Conservation (phyloP, 2,888 invertebrate genomes). For the Matsumyia berberina region DNA sequence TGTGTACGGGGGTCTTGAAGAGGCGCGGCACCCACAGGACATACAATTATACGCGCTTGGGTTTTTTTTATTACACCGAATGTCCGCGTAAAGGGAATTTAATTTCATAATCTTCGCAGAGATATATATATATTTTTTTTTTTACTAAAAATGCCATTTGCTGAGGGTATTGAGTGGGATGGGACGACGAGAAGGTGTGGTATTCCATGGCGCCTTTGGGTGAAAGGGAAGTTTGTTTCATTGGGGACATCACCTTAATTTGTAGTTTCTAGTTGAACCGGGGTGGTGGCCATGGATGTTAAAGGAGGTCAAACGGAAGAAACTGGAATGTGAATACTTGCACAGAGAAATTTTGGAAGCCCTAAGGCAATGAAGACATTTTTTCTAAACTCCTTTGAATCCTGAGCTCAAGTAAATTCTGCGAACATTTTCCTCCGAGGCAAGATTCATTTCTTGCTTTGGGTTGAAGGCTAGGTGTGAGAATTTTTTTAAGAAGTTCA, state of each 20-base stretch:
- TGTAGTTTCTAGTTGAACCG: not conserved
- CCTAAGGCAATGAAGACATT: no score
- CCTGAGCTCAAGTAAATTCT: no score
- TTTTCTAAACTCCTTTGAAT: no score
- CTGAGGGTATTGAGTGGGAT: not conserved
- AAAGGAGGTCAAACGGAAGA: constrained; percentile 23
- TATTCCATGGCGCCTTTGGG: no score
- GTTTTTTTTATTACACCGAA: constrained; percentile 26
- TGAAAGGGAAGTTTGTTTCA: not conserved
- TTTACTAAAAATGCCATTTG: not conserved
- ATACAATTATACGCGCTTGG: constrained; percentile 3
- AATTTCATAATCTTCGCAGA: constrained; percentile 38
- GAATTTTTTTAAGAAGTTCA: no score
- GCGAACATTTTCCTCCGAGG: no score
- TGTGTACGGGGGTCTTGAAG: not conserved
- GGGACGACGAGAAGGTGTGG: not conserved
- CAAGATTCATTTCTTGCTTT: no score
- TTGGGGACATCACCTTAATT: not conserved
- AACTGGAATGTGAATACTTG: not conserved
- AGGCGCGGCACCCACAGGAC: constrained; percentile 19
- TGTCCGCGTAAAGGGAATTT: constrained; percentile 37
- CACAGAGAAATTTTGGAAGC: not conserved
- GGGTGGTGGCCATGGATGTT: constrained; percentile 6
- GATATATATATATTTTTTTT: not conserved
- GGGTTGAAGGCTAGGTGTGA: no score